These are phyloP conservation scores for Hemitrygon akajei DNA, from an alignment of 2,797 vertebrate genomes.

Conservation along the genomic window DNA sequence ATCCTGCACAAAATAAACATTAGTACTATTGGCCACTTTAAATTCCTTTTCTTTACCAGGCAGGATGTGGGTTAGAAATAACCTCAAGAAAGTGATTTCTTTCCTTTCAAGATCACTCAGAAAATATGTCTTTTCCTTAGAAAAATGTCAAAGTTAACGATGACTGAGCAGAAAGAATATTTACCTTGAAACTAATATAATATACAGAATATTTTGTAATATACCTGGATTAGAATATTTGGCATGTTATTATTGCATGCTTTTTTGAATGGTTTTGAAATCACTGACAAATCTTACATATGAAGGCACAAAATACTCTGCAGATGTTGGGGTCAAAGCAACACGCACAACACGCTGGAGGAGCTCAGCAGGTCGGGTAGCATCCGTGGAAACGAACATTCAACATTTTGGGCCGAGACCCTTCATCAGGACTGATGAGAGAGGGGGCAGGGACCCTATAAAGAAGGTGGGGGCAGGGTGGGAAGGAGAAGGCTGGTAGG, in stretches of 20 bases:
- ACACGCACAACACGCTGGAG: no score
- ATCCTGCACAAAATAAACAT: no score
- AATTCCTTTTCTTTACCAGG: background rate
- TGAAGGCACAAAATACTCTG: no score
- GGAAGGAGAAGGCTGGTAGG: no score
- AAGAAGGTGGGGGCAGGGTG: no score
- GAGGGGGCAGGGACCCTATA: no score
- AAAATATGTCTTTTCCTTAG: background rate
- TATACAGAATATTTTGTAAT: background rate
- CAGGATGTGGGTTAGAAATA: background rate
- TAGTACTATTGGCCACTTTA: background rate
- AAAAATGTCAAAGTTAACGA: background rate
- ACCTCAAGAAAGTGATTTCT: background rate
- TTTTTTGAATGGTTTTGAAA: background rate
- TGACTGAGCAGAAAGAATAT: background rate
- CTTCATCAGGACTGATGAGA: no score
- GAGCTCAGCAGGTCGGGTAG: no score
- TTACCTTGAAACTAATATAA: background rate
- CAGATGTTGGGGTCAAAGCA: no score
- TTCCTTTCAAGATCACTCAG: background rate
- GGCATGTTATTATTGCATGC: no score
- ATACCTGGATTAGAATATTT: background rate
- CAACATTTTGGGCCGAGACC: no score
- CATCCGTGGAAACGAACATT: no score
- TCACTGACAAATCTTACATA: background rate